Conservation (phyloP, 1,140 invertebrate species). For the Araneus ventricosus region DNA sequence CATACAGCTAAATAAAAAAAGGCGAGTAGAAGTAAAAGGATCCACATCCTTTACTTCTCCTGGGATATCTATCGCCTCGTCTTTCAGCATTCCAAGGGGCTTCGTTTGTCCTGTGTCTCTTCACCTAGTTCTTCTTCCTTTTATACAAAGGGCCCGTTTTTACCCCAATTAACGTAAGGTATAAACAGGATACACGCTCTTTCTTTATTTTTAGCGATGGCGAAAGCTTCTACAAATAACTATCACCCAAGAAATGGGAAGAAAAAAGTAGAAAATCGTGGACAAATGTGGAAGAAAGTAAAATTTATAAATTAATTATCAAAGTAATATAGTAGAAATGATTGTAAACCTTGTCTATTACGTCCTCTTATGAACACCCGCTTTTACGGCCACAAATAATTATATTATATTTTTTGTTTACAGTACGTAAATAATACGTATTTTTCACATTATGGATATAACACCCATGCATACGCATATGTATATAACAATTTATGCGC, state of each 20-base stretch:
- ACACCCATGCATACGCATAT: too few relatives aligned
- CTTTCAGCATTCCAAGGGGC: background rate
- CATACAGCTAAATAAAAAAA: background rate
- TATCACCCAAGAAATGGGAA: background rate
- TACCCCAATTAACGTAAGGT: background rate
- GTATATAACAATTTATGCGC: too few relatives aligned
- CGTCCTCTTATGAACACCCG: too few relatives aligned
- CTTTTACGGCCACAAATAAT: too few relatives aligned
- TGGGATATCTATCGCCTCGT: background rate
- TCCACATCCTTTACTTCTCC: background rate
- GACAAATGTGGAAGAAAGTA: background rate
- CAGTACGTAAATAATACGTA: too few relatives aligned
- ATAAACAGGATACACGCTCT: slow-evolving; percentile 16
- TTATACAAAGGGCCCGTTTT: background rate
- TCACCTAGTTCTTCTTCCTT: slow-evolving; percentile 5
- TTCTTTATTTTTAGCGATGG: background rate
- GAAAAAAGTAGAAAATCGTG: background rate
- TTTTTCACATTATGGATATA: too few relatives aligned
- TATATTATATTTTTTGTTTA: too few relatives aligned
- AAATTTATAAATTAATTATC: background rate
- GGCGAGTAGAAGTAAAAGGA: background rate
- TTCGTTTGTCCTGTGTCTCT: background rate
- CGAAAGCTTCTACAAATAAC: background rate
- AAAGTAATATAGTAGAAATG: background rate
- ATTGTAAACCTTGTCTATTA: too few relatives aligned